These are phyloP conservation scores for Lymantria monacha DNA, from an alignment of 2,888 invertebrate genomes.

Conservation along the genomic window DNA sequence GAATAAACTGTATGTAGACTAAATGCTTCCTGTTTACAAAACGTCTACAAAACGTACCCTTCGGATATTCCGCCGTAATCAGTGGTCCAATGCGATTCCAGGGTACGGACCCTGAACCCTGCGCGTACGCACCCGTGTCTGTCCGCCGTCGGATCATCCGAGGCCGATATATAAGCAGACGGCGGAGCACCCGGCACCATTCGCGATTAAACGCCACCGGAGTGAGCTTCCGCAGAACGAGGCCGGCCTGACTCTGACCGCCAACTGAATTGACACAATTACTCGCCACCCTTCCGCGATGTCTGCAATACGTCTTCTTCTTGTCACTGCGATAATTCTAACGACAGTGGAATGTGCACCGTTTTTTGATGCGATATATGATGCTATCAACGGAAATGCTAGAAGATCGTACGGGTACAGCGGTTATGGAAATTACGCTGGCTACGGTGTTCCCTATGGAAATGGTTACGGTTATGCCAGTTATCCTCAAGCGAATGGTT, in stretches of 20 bases:
- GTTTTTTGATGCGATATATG: constrained; percentile 76
- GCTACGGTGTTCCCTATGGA: constrained; percentile 34
- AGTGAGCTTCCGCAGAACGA: constrained; percentile 69
- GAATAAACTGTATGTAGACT: constrained; percentile 21
- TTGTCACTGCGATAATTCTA: constrained; percentile 46
- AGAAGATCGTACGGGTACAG: constrained; percentile 65
- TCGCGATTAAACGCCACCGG: constrained; percentile 71
- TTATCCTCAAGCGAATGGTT: constrained; percentile 22
- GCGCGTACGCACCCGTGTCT: constrained; percentile 61
- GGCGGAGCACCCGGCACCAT: constrained; percentile 73
- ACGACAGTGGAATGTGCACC: constrained; percentile 52
- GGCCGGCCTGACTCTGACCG: constrained; percentile 70
- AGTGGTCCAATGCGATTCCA: constrained; percentile 62
- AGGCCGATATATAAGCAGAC: constrained; percentile 78
- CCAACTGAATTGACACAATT: constrained; percentile 72
- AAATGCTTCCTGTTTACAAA: constrained; percentile 55
- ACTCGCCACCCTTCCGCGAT: constrained; percentile 71
- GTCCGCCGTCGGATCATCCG: constrained; percentile 73
- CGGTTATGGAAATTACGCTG: constrained; percentile 49
- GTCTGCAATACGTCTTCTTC: constrained; percentile 49
- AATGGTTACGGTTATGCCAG: constrained; percentile 39
- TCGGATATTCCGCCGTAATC: constrained; percentile 52
- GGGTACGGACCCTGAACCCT: constrained; percentile 76
- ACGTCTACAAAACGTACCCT: constrained; percentile 50
- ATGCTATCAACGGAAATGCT: constrained; percentile 66